These are phyloP conservation scores for Myotis yumanensis DNA, from an alignment of 2,113 vertebrate genomes.

Conservation along the genomic window DNA sequence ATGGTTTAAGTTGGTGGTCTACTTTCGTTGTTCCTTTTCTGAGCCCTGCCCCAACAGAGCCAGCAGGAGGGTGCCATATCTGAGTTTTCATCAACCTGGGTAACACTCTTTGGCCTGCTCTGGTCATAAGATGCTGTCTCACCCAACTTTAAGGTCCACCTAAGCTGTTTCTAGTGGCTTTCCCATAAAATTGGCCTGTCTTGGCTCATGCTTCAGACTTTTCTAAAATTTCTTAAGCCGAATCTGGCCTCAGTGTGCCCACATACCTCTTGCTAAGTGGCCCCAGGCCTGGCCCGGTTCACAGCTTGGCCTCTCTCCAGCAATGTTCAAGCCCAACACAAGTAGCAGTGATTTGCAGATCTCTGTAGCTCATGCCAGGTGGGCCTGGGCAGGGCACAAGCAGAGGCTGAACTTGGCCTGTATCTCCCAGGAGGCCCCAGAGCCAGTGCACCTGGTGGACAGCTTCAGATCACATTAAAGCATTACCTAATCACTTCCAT, in stretches of 20 bases:
- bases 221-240: not conserved
- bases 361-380: not conserved
- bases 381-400: not conserved
- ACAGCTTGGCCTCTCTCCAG: not conserved
- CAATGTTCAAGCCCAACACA: not conserved
- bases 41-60: not conserved
- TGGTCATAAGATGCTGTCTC: not conserved
- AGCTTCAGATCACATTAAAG: not conserved
- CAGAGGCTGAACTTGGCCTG: not conserved
- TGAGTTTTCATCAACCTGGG: not conserved
- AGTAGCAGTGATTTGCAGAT: not conserved
- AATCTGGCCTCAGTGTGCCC: not conserved
- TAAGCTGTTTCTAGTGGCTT: not conserved
- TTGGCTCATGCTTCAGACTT: not conserved
- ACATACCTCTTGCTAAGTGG: not conserved
- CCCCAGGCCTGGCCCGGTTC: not conserved
- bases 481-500: not conserved
- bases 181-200: not conserved
- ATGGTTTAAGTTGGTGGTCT: no score
- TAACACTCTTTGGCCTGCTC: not conserved
- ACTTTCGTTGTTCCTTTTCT: not conserved
- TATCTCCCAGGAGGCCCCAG: not conserved
- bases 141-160: not conserved
- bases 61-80: not conserved
- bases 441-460: not conserved